phyloP scores from a whole-genome alignment of 2,888 invertebrate genomes.

The Drosophila nr. medialis region DNA sequence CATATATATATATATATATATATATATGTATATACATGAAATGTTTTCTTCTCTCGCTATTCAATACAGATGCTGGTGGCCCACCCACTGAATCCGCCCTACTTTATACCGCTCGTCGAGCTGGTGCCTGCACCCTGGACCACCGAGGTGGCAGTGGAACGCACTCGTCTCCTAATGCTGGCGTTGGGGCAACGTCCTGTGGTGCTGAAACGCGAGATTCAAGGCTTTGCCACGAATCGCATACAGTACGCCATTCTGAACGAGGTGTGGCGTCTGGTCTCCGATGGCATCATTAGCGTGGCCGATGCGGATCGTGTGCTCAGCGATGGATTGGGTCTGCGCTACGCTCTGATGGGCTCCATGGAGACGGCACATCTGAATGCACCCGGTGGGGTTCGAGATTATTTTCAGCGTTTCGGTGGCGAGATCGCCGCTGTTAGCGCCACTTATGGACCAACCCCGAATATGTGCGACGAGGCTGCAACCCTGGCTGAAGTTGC shows the following conservation, averaged over 20 bases:
- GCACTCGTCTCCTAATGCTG: constrained; percentile 91
- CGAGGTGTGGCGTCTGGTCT: constrained; percentile 95
- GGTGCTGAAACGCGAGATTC: constrained; percentile 92
- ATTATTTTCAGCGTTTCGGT: constrained; percentile 87
- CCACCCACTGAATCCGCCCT: constrained; percentile 98
- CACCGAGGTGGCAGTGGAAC: constrained; percentile 88
- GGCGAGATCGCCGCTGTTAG: constrained; percentile 87
- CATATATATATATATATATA: background rate
- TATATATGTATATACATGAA: background rate
- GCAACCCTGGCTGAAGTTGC: constrained; percentile 89
- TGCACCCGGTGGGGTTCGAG: constrained; percentile 93
- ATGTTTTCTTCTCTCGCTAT: background rate
- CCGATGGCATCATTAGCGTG: constrained; percentile 91
- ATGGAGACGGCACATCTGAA: constrained; percentile 97
- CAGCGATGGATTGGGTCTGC: constrained; percentile 96
- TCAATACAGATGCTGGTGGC: constrained; percentile 87
- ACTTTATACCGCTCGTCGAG: constrained; percentile 97
- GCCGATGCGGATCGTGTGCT: constrained; percentile 96
- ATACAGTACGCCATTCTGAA: constrained; percentile 97
- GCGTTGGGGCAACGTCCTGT: constrained; percentile 97
- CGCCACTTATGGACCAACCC: constrained; percentile 90
- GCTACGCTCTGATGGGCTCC: constrained; percentile 97
- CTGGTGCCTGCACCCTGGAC: constrained; percentile 98
- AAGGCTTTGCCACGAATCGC: constrained; percentile 97
- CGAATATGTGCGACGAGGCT: constrained; percentile 89